Conservation (phyloP, 2,797 vertebrate genomes). For the Peromyscus attwateri region DNA sequence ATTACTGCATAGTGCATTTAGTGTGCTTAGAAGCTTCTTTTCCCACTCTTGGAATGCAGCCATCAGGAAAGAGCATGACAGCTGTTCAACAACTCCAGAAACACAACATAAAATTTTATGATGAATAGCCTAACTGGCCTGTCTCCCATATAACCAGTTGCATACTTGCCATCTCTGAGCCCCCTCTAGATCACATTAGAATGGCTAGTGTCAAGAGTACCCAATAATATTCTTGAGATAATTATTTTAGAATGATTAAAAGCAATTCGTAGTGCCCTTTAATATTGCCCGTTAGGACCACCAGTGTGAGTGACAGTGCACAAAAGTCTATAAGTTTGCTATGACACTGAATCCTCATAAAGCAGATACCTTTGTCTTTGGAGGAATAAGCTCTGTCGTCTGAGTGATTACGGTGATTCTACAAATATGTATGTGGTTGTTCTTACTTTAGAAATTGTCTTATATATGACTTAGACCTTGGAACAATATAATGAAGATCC, state of each 20-base stretch:
- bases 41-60: constrained; percentile 48
- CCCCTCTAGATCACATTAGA: constrained; percentile 16
- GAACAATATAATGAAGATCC: not conserved
- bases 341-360: not conserved
- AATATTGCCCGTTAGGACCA: not conserved
- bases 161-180: constrained; percentile 39
- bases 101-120: constrained; percentile 55
- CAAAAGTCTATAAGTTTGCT: not conserved
- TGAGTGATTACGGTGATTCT: not conserved
- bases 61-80: constrained; percentile 39
- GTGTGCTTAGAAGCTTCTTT: constrained; percentile 46
- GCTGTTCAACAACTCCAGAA: constrained; percentile 49
- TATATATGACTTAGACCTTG: not conserved
- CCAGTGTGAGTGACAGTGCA: not conserved
- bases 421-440: not conserved
- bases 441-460: not conserved
- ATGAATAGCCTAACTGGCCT: constrained; percentile 19
- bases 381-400: not conserved
- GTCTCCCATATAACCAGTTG: constrained; percentile 27
- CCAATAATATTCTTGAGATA: constrained; percentile 31
- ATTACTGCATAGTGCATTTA: constrained; percentile 52
- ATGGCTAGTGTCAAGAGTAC: not conserved
- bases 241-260: constrained; percentile 54
- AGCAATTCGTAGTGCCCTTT: not conserved
- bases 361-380: not conserved